A percentile compares a stretch with the other conserved stretches of the same genome.
These are phyloP conservation scores for Tetraodon nigroviridis DNA, from an alignment of 2,113 vertebrate species.

Conservation along the genomic window DNA sequence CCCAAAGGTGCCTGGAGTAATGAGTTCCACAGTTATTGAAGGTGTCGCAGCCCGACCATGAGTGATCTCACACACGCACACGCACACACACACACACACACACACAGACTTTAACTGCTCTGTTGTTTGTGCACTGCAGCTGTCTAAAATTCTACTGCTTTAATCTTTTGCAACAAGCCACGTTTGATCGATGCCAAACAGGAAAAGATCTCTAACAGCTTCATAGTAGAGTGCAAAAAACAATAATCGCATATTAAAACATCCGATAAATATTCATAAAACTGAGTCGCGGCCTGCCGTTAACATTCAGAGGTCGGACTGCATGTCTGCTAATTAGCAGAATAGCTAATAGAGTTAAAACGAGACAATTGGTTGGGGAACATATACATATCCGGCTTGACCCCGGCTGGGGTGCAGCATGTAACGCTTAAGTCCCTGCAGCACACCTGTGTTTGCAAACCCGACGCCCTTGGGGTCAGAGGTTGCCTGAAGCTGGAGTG, in stretches of 20 bases:
- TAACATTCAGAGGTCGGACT: slow-evolving; percentile 36
- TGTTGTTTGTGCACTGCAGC: slow-evolving; percentile 28
- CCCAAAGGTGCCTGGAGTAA: slow-evolving; percentile 67
- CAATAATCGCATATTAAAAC: slow-evolving; percentile 4
- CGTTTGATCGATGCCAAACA: slow-evolving; percentile 34
- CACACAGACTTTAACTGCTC: slow-evolving; percentile 25
- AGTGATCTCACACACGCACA: slow-evolving; percentile 27
- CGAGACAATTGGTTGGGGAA: slow-evolving; percentile 9
- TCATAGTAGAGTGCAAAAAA: slow-evolving; percentile 10
- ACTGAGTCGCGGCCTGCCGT: slow-evolving; percentile 6
- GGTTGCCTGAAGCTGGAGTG: slow-evolving; percentile 35
- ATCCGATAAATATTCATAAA: slow-evolving; percentile 20
- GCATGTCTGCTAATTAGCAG: slow-evolving; percentile 34
- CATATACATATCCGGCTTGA: slow-evolving; percentile 2
- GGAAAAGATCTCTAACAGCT: slow-evolving; percentile 12
- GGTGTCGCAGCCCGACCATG: slow-evolving; percentile 37
- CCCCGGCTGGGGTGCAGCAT: neutral
- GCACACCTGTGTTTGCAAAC: slow-evolving; percentile 54
- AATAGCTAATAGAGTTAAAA: slow-evolving; percentile 18
- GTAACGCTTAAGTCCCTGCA: slow-evolving; percentile 16
- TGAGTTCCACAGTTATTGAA: slow-evolving; percentile 64
- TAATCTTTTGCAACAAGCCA: slow-evolving; percentile 20
- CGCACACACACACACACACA: slow-evolving; percentile 11
- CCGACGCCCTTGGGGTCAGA: slow-evolving; percentile 21
- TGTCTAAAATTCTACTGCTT: slow-evolving; percentile 17